Percentiles rank a stretch among this genome's conserved stretches.
phyloP scores from a whole-genome alignment of 2,888 invertebrate species.

The Agriotes lineatus region DNA sequence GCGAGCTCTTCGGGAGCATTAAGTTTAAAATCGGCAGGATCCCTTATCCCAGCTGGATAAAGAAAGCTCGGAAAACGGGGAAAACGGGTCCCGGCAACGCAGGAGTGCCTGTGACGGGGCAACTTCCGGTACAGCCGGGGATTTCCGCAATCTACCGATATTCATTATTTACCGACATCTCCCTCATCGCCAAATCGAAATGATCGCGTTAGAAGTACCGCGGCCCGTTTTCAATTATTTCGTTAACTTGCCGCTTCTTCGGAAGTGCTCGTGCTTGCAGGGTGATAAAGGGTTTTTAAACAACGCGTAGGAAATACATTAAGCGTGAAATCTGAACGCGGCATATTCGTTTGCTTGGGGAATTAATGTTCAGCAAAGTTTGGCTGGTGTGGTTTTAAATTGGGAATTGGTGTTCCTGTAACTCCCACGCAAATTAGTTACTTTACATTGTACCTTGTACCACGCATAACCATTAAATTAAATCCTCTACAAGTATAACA shows the following conservation, averaged over 20 bases:
- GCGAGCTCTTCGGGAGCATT: conserved; percentile 17
- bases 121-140: conserved; percentile 62
- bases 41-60: conserved; percentile 60
- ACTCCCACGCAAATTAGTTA: not conserved
- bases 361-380: conserved; percentile 6
- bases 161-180: conserved; percentile 62
- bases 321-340: not conserved
- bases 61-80: conserved; percentile 52
- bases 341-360: not conserved
- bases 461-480: too few relatives aligned
- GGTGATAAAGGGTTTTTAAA: not conserved
- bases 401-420: not conserved
- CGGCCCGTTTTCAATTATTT: conserved; percentile 32
- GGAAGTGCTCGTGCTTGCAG: not conserved
- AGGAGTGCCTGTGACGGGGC: conserved; percentile 60
- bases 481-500: too few relatives aligned
- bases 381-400: not conserved
- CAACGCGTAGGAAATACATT: conserved; percentile 3
- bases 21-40: conserved; percentile 27
- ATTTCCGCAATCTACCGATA: conserved; percentile 64
- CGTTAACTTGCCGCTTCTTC: conserved; percentile 12
- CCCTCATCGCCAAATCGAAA: conserved; percentile 50
- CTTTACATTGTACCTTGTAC: too few relatives aligned
- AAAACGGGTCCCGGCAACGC: conserved; percentile 31
- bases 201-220: conserved; percentile 43